phyloP scores from a whole-genome alignment of 2,888 invertebrate genomes.

The Nomada flava region DNA sequence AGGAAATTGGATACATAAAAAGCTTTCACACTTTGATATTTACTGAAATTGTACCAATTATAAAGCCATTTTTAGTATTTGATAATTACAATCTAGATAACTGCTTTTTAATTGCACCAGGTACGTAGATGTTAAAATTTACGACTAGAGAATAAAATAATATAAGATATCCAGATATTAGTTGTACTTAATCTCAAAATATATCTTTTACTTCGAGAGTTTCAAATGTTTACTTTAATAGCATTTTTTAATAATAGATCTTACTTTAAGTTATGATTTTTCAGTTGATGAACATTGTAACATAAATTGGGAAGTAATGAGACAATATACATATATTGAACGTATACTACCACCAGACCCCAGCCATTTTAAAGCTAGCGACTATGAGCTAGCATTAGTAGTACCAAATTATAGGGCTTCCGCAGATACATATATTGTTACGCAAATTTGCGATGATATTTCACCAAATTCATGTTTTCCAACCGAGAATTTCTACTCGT shows the following conservation, averaged over 20 bases:
- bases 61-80: conserved; percentile 87
- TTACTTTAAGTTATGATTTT: conserved; percentile 22
- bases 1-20: conserved; percentile 85
- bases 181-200: not conserved
- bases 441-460: conserved; percentile 88
- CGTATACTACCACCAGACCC: conserved; percentile 81
- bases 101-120: conserved; percentile 82
- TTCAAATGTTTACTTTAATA: not conserved
- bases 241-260: not conserved
- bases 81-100: conserved; percentile 86
- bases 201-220: not conserved
- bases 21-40: conserved; percentile 92
- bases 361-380: conserved; percentile 86
- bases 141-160: not conserved
- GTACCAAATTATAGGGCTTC: conserved; percentile 92
- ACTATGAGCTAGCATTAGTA: conserved; percentile 91
- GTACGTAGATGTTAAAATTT: conserved; percentile 65
- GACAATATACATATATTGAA: conserved; percentile 81
- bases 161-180: not conserved
- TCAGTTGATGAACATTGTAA: conserved; percentile 77
- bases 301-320: conserved; percentile 88
- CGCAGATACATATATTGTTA: conserved; percentile 87
- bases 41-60: conserved; percentile 88
- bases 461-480: conserved; percentile 89
- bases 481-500: conserved; percentile 87